Evolutionary conservation across 2,797 vertebrate species (phyloP), one percentile per base, ranked within the genome.

Genomic region (Brotogeris chrysoptera): DNA sequence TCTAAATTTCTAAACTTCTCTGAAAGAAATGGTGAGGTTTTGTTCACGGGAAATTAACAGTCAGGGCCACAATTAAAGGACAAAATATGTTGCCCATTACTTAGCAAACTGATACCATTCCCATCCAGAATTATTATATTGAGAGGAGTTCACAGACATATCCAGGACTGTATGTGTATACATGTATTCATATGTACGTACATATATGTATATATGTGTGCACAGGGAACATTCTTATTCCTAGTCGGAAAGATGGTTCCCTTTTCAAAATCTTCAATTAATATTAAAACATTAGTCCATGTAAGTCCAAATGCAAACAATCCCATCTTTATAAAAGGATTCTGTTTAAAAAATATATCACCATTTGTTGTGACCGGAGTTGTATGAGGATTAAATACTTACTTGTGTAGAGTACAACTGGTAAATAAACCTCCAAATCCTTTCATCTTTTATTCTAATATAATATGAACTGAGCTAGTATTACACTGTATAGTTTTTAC

Each of bases 201-300:
- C 34, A 3, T 27, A 4, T 11, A 5, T 44, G 3, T 14, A 5
- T 44, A 6, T 18, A 8, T n/a, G 4, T 28, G 3, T n/a, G 7
- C 28, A 55, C 27, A 70, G 6, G 14, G 4, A 84, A 44, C 63
- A 49, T 70, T 92, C 16, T 39, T 80, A 28, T 36, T 73, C 27
- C 38, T 57, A 49, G 6, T 38, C 32, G 52, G 43, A 73, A 69
- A 83, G 16, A 66, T 0, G n/a, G n/a, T 87, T 86, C 72, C 30
- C 13, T 65, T 93, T 73, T 36, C 43, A 65, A 86, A 76, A 16
- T 64, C 32, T 72, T n/a, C 53, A 71, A 10, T 5, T 74, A 44
- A 6, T 71, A 60, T 24, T 34, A 34, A 69, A 71, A 43, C 64
- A 11, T 50, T 88, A 60, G 20, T 41, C 23, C 8, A 5, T 36